phyloP scores from a whole-genome alignment of 2,113 vertebrate genomes.

The Sebastes schlegelii region DNA sequence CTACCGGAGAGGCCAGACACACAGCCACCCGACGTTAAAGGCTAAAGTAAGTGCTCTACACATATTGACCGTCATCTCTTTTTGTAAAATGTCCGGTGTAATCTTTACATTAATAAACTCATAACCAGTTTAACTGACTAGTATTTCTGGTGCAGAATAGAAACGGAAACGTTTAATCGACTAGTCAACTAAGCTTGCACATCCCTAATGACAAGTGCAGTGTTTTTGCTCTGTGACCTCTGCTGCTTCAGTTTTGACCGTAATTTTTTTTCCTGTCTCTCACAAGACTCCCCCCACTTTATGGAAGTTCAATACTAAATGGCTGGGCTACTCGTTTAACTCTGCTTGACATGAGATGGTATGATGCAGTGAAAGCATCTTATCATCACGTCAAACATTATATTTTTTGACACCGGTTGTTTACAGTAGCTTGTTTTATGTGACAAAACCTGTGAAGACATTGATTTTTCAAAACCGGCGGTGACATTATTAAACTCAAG shows the following conservation, averaged over 20 bases:
- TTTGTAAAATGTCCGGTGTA: no score
- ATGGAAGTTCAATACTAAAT: neutral
- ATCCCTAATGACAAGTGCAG: no score
- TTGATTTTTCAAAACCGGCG: conserved; percentile 9
- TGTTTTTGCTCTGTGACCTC: neutral
- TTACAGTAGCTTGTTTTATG: conserved; percentile 5
- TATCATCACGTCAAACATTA: neutral
- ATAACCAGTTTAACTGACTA: no score
- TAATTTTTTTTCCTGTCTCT: neutral
- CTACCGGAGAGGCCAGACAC: no score
- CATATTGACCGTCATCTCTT: no score
- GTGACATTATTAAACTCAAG: conserved; percentile 15
- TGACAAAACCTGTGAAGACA: conserved; percentile 16
- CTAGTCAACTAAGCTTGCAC: no score
- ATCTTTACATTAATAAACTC: no score
- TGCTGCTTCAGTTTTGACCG: neutral
- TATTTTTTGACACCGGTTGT: conserved; percentile 11
- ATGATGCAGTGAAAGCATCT: neutral
- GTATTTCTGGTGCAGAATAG: no score
- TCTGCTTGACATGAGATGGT: conserved; percentile 3
- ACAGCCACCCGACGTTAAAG: no score
- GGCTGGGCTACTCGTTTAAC: neutral
- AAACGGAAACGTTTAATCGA: no score
- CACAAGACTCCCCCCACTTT: neutral
- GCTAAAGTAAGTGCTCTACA: no score